Base-by-base conservation (phyloP, 1,140 invertebrate genomes). In the Drosophila nannoptera region DNA sequence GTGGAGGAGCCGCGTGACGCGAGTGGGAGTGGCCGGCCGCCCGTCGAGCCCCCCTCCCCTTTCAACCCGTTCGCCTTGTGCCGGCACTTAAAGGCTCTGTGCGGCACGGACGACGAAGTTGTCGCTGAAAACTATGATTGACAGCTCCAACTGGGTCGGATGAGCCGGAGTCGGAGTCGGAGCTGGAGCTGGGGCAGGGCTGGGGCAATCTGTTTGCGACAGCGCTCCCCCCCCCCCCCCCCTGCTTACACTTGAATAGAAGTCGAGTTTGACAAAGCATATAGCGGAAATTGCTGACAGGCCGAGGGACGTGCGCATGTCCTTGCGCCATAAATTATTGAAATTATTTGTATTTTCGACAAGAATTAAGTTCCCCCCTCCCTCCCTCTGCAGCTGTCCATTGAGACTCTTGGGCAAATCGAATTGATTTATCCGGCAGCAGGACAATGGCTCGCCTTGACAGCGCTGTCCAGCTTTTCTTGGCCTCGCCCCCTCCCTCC, bases 281-380 rank as follows among this genome's bases (percentile, higher is more conserved):
- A 58, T 9, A 66, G 38, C 46, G 69, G 61, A 50, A 56, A 48
- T 53, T 59, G 55, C 48, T 55, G 56, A 65, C 52, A 38, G 36
- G 32, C 11, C 55, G 55, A 9, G 48, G 16, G 50, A 59, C 69
- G 68, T 70, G 69, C 43, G 66, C 50, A 49, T 55, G 50, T 63
- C 50, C 60, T 63, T 69, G 67, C 67, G 64, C 58, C 56, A 84
- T 72, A 77, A 75, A 84, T 81, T 74, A 76, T 80, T 84, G 69
- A 66, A 77, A 67, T 74, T 75, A 77, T 84, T 72, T 68, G 80
- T 54, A 48, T 77, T 66, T 61, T 65, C 61, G 73, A 69, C 63
- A 73, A 40, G 48, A 50, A 72, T 54, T 59, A 50, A 69, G 66
- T 42, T 65, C 48, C 32, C 43, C n/a, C 2, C 8, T 16, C 35